Base-by-base conservation (phyloP, 2,113 vertebrate species). In the Albula goreensis region DNA sequence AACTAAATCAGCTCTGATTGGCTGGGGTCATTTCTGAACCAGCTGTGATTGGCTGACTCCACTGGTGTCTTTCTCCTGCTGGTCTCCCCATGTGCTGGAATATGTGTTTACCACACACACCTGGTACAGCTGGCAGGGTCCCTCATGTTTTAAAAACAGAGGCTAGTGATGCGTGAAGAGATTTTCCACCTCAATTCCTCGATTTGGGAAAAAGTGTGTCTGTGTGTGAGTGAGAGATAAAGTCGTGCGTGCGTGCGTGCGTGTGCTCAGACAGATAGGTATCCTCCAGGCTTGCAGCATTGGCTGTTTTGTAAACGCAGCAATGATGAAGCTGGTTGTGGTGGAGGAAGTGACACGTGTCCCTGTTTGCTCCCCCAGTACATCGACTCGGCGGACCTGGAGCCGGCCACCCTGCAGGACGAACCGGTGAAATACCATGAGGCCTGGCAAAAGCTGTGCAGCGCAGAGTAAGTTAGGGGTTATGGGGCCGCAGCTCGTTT, bases 361-460 rank as follows among this genome's bases (percentile, higher is more conserved):
- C 9, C 74, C 31, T 81, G 2, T 63, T 52, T 1, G 51, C 51
- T 57, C 83, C 49, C 87, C 41, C 56, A 99, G 98, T 98, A 98
- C 63, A 96, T 99, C 8, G 98, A 99, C 90, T 99, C 98, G 3
- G 97, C 97, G 0, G 95, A 96, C 92, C 48, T 99, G 95, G 98
- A 99, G 93, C 96, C 94, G 0, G 90, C 89, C 15, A 97, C 95
- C 12, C 90, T 98, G 89, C 96, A 96, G 90, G 97, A 98, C 3
- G 98, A 99, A 19, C 98, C 98, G 0, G 98, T 99, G 12, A 95
- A 96, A 52, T 99, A 99, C 91, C 98, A 99, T 0, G 98, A 99
- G 56, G 98, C 98, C 0, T 99, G 98, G 98, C 98, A 99, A 92
- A 99, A 98, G 63, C 97, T 99, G 6, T 99, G 98, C 86, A 97